A percentile compares a stretch with the other conserved stretches of the same genome.
Conservation (phyloP, 2,113 vertebrate species). For the Actenoides hombroni region DNA sequence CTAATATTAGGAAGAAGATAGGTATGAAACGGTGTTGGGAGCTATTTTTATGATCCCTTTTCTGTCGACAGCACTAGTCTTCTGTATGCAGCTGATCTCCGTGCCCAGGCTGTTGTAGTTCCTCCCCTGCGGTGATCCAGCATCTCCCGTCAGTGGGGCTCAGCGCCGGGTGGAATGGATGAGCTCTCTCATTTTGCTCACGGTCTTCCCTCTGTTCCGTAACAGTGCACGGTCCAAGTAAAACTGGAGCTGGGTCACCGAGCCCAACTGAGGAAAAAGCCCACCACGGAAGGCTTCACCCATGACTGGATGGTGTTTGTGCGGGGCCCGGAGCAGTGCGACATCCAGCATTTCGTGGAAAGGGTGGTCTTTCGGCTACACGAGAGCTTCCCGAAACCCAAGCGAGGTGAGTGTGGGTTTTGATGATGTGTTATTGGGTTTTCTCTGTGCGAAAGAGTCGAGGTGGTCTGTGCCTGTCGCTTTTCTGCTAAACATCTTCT, state of each 20-base stretch:
- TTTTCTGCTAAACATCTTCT: neutral
- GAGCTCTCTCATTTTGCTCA: neutral
- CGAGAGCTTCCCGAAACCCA: conserved; percentile 98
- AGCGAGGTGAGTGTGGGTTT: conserved; percentile 82
- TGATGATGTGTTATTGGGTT: neutral
- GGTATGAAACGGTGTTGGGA: neutral
- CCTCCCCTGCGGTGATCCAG: neutral
- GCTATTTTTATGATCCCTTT: neutral
- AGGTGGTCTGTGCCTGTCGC: neutral
- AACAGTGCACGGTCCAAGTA: conserved; percentile 96
- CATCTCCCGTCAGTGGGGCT: neutral
- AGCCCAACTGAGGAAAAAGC: conserved; percentile 94
- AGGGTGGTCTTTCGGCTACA: conserved; percentile 96
- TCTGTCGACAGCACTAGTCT: neutral
- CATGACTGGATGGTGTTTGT: conserved; percentile 99
- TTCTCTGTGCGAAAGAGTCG: neutral
- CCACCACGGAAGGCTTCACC: conserved; percentile 95
- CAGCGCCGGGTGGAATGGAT: accelerated
- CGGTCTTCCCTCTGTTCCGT: neutral
- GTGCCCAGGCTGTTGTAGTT: neutral
- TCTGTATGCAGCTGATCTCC: neutral
- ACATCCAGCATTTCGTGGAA: conserved; percentile 99
- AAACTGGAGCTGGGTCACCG: conserved; percentile 97
- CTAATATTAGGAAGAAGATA: neutral
- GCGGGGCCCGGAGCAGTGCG: conserved; percentile 92